phyloP scores from a whole-genome alignment of 2,113 vertebrate genomes.

The Steatornis caripensis region DNA sequence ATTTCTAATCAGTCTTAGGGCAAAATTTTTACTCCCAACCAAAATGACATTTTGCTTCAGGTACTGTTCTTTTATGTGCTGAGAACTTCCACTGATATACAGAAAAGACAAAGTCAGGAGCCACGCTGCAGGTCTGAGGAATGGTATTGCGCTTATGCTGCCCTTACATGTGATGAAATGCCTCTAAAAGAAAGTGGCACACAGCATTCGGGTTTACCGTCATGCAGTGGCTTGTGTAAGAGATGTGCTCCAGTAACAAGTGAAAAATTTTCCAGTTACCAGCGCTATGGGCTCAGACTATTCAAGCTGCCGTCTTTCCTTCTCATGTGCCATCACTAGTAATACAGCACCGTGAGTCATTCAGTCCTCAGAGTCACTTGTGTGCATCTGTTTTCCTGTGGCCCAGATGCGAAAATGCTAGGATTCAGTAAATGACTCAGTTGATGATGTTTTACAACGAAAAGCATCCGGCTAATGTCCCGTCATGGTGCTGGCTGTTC shows the following conservation, averaged over 20 bases:
- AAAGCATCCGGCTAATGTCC: background rate
- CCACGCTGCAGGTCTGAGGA: background rate
- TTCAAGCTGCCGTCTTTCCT: background rate
- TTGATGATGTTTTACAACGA: background rate
- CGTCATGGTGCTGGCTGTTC: background rate
- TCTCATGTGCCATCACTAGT: background rate
- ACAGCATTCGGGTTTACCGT: background rate
- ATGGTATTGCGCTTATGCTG: background rate
- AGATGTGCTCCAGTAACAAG: background rate
- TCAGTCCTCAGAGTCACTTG: background rate
- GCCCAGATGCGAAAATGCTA: background rate
- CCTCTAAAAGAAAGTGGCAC: background rate
- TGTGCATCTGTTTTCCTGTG: background rate
- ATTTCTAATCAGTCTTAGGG: background rate
- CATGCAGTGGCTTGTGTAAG: background rate
- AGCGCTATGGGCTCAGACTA: background rate
- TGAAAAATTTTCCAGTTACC: background rate
- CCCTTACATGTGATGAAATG: background rate
- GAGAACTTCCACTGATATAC: background rate
- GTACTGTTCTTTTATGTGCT: background rate
- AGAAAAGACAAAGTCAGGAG: background rate
- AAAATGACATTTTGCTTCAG: background rate
- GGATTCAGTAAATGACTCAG: background rate
- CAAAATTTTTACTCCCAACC: background rate
- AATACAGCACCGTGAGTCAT: background rate